Percentiles rank a stretch among this genome's conserved stretches.
phyloP scores from a whole-genome alignment of 2,113 vertebrate genomes.

The Anoplopoma fimbria region DNA sequence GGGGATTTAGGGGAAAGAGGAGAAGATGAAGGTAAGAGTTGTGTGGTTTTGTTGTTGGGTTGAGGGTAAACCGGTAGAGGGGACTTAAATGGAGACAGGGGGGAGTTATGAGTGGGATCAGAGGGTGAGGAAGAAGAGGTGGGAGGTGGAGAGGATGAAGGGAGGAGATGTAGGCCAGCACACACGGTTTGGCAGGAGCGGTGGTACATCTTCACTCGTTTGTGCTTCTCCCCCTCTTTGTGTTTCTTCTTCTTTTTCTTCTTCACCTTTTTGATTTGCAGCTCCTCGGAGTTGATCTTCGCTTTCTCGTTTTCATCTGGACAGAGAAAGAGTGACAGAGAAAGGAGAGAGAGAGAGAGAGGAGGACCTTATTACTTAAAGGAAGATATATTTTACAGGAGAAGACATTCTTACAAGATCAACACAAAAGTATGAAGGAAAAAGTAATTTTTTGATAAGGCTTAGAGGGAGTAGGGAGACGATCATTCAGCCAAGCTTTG shows the following conservation, averaged over 20 bases:
- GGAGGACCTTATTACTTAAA: not conserved
- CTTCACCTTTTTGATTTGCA: constrained; percentile 98
- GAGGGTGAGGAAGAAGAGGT: constrained; percentile 36
- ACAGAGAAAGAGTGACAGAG: constrained; percentile 50
- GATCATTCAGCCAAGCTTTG: not conserved
- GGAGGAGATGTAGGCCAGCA: constrained; percentile 88
- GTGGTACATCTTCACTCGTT: constrained; percentile 96
- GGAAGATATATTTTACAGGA: not conserved
- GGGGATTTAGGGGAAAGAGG: constrained; percentile 16
- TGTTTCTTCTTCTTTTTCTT: constrained; percentile 99
- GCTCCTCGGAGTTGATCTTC: constrained; percentile 90
- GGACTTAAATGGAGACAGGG: constrained; percentile 83
- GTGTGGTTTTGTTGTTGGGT: constrained; percentile 59
- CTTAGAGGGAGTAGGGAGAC: not conserved
- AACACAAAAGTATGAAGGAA: not conserved
- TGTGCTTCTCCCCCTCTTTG: constrained; percentile 96
- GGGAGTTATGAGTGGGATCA: constrained; percentile 37
- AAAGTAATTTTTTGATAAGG: constrained; percentile 9
- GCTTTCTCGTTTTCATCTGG: constrained; percentile 92
- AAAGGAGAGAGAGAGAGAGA: not conserved
- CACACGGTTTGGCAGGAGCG: constrained; percentile 95
- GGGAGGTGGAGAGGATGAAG: constrained; percentile 70
- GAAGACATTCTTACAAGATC: not conserved
- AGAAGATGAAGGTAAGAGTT: constrained; percentile 48
- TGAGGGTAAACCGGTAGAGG: constrained; percentile 81